Base-by-base conservation (phyloP, 35 echinoderm and acorn worm genomes). In the Anneissia japonica region DNA sequence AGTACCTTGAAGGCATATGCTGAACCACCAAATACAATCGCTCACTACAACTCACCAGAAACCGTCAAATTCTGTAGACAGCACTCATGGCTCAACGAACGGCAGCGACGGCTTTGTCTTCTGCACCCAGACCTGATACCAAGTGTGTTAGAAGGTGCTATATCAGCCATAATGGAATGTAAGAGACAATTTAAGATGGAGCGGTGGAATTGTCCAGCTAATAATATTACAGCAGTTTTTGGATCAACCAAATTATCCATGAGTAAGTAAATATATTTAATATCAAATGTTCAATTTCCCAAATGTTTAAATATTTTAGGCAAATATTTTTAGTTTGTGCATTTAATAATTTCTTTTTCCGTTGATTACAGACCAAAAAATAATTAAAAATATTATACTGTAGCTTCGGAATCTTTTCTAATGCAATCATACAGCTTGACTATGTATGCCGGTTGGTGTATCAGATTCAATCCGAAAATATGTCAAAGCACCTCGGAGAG, bases 131-230 rank as follows among this genome's bases (percentile, higher is more conserved):
- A 89, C 33, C 38, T 93, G 3, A 86, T 93, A 19, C 87, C 87
- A 0, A 93, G 83, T 64, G 82, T 89, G 10, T 85, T 79, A 32
- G 82, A 86, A 19, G 92, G 92, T 23, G 87, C 87, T 0, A 76
- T 86, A 72, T 26, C 77, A 26, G 92, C 46, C 21, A 89, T 93
- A n/a, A 64, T 36, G 23, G 92, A 93, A 80, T 93, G 92, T 43
- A 79, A 84, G 35, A 80, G 81, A 77, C 87, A 93, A 78, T 93
- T 93, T 72, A 79, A 79, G 39, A 84, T 86, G 21, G 39, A 85
- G 17, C 81, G 92, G 32, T 93, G 92, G 92, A 93, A 93, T 55
- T 93, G 92, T 56, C 92, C 92, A 9, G 79, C 89, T 28, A 89
- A 88, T 37, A 93, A 93, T 26, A 87, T 89, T 31, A 93, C 92